phyloP scores from a whole-genome alignment of 37 sponge, comb jelly and placozoan genomes.

The Beroe forskalii region DNA sequence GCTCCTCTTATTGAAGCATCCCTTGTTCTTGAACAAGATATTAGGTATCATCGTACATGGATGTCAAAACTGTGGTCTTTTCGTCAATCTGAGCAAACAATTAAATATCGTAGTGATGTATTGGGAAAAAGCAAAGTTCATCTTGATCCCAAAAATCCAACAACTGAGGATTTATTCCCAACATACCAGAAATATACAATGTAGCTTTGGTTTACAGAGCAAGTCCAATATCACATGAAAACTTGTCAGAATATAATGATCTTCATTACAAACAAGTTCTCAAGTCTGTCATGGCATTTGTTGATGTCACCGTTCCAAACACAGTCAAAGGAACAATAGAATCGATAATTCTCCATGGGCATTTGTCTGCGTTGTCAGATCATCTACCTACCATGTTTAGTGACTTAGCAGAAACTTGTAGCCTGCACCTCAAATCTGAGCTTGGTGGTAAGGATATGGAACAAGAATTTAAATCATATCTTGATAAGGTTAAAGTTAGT shows the following conservation, averaged over 20 bases:
- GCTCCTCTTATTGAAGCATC: slow-evolving; percentile 55
- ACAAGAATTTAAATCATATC: not conserved
- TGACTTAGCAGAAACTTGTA: slow-evolving; percentile 49
- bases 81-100: not conserved
- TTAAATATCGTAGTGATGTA: slow-evolving; percentile 14
- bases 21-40: slow-evolving; percentile 17
- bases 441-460: slow-evolving; percentile 14
- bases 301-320: slow-evolving; percentile 58
- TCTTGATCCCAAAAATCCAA: slow-evolving; percentile 11
- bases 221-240: not conserved
- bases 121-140: slow-evolving; percentile 41
- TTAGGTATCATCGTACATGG: slow-evolving; percentile 23
- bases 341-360: slow-evolving; percentile 34
- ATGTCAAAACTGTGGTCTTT: slow-evolving; percentile 34
- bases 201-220: not conserved
- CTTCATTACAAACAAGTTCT: slow-evolving; percentile 57
- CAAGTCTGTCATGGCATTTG: slow-evolving; percentile 51
- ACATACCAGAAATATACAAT: not conserved
- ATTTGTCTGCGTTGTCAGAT: slow-evolving; percentile 2
- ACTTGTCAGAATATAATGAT: slow-evolving; percentile 43
- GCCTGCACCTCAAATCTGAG: slow-evolving; percentile 45
- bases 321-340: slow-evolving; percentile 31
- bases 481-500: not conserved
- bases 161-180: not conserved
- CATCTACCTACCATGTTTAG: slow-evolving; percentile 34